These are phyloP conservation scores for Pseudochirops cupreus DNA, from an alignment of 2,797 vertebrate genomes.

Conservation along the genomic window DNA sequence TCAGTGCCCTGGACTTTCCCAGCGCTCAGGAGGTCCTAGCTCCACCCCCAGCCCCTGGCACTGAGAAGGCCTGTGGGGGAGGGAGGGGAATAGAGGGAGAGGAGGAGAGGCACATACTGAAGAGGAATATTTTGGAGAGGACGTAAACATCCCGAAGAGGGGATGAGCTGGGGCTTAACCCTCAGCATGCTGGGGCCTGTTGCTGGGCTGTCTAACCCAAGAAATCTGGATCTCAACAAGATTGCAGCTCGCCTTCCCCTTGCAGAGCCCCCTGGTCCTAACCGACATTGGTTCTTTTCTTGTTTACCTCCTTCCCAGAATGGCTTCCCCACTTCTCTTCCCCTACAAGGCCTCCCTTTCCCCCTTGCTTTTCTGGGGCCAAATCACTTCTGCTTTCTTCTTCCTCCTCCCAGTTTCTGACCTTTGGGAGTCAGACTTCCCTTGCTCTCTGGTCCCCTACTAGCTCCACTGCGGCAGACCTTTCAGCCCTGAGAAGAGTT, in stretches of 20 bases:
- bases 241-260: background rate
- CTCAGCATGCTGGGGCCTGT: background rate
- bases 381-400: background rate
- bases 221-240: background rate
- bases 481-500: background rate
- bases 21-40: background rate
- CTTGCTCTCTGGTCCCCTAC: background rate
- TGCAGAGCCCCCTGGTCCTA: background rate
- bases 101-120: background rate
- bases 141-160: slow-evolving; percentile 50
- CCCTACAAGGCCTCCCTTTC: background rate
- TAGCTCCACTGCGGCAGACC: background rate
- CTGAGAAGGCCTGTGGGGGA: background rate
- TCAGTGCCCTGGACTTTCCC: background rate
- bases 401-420: accelerated
- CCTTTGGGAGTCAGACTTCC: background rate
- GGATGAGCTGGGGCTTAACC: background rate
- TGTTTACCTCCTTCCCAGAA: background rate
- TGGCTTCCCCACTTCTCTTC: background rate
- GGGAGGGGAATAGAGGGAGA: background rate
- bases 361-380: background rate
- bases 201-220: background rate
- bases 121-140: slow-evolving; percentile 57
- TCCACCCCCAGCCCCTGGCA: slow-evolving; percentile 39
- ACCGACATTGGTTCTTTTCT: background rate